Conservation (phyloP, 2,113 vertebrate species). For the Leptobrachium ailaonicum region DNA sequence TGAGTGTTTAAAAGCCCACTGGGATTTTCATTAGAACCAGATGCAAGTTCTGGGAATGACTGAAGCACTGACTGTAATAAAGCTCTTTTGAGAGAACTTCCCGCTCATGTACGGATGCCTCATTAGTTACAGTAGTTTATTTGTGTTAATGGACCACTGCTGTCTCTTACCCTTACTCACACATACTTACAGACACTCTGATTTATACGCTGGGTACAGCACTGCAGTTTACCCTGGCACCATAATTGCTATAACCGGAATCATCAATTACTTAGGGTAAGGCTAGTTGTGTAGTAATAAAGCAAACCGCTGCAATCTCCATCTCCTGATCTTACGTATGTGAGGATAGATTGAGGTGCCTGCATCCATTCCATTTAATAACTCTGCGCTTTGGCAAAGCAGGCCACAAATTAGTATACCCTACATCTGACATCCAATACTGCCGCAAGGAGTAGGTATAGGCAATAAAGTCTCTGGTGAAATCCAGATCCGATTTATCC, state of each 20-base stretch:
- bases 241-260: not conserved
- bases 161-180: slow-evolving; percentile 24
- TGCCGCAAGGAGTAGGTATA: too few relatives aligned
- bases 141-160: slow-evolving; percentile 33
- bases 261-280: not conserved
- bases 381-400: too few relatives aligned
- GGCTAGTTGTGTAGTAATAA: not conserved
- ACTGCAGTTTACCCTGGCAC: not conserved
- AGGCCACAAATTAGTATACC: too few relatives aligned
- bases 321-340: not conserved
- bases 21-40: slow-evolving; percentile 49
- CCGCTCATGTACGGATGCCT: slow-evolving; percentile 43
- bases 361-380: too few relatives aligned
- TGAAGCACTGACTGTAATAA: slow-evolving; percentile 48
- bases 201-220: not conserved
- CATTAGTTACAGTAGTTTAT: slow-evolving; percentile 42
- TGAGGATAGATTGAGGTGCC: too few relatives aligned
- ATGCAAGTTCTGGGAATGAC: slow-evolving; percentile 45
- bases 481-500: too few relatives aligned
- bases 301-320: not conserved
- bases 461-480: too few relatives aligned
- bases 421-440: too few relatives aligned
- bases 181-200: slow-evolving; percentile 9
- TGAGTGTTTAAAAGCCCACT: slow-evolving; percentile 45
- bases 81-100: slow-evolving; percentile 44